Evolutionary conservation across 2,113 vertebrate genomes (phyloP).

Genomic region (Strix uralensis): DNA sequence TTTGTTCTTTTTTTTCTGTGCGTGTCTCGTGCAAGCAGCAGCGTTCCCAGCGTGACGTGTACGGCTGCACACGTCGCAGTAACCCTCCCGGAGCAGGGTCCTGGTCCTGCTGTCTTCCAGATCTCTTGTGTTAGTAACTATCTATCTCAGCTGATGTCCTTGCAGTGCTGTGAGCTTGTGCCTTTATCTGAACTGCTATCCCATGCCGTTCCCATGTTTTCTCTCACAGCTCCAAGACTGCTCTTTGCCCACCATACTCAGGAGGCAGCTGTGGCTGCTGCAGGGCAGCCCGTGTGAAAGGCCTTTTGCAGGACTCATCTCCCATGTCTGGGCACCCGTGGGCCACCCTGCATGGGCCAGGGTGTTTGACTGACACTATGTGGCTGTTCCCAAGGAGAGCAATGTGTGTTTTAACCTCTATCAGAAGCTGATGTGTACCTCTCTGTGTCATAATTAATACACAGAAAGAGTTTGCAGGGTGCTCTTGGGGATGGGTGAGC

Average conservation of each 20-base stretch:
- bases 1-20: neutral
- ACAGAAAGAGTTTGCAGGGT: neutral
- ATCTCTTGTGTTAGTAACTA: neutral
- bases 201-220: fast-evolving
- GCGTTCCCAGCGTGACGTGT: fast-evolving
- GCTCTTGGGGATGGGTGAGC: neutral
- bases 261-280: fast-evolving
- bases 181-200: neutral
- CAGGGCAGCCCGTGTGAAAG: fast-evolving
- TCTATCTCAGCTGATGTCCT: neutral
- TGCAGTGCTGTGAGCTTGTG: neutral
- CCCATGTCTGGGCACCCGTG: fast-evolving
- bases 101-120: neutral
- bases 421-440: fast-evolving
- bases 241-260: fast-evolving
- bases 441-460: neutral
- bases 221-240: neutral
- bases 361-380: neutral
- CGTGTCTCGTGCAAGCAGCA: fast-evolving
- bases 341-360: neutral
- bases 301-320: neutral
- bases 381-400: neutral
- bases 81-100: neutral
- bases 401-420: neutral
- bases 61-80: fast-evolving